phyloP scores from a whole-genome alignment of 2,113 vertebrate species.

The Pitta sordida region DNA sequence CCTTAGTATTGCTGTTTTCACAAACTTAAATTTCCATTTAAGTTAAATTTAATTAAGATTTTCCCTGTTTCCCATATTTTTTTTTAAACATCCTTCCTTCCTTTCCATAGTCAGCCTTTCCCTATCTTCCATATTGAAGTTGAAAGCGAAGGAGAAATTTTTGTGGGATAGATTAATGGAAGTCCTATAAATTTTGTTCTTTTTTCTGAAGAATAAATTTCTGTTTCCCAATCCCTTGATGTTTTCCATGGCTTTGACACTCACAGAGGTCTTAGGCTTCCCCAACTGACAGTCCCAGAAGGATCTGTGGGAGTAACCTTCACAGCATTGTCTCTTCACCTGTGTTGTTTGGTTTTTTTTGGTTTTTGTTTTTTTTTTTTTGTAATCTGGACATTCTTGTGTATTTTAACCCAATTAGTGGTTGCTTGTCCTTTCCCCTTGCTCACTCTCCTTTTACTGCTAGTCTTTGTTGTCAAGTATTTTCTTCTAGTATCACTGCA shows the following conservation, averaged over 20 bases:
- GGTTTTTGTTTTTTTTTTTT: no score
- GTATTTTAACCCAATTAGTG: neutral
- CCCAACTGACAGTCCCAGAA: neutral
- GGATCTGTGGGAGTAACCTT: neutral
- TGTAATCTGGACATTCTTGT: neutral
- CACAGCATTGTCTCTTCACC: neutral
- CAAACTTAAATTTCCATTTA: neutral
- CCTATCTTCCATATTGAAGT: neutral
- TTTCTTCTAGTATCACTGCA: accelerated
- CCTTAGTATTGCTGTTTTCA: neutral
- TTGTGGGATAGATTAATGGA: neutral
- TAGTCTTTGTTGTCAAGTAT: neutral
- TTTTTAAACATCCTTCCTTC: neutral
- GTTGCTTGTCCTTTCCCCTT: neutral
- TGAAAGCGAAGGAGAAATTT: neutral
- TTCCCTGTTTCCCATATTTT: neutral
- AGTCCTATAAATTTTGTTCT: neutral
- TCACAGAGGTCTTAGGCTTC: neutral
- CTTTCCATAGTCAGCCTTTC: neutral
- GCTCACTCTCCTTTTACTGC: neutral
- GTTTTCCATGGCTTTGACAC: neutral
- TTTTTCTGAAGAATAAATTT: neutral
- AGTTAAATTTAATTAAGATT: neutral
- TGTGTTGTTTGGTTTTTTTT: neutral
- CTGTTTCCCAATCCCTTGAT: neutral